These are phyloP conservation scores for Eudemis profundana DNA, from an alignment of 2,888 invertebrate genomes.

Conservation along the genomic window DNA sequence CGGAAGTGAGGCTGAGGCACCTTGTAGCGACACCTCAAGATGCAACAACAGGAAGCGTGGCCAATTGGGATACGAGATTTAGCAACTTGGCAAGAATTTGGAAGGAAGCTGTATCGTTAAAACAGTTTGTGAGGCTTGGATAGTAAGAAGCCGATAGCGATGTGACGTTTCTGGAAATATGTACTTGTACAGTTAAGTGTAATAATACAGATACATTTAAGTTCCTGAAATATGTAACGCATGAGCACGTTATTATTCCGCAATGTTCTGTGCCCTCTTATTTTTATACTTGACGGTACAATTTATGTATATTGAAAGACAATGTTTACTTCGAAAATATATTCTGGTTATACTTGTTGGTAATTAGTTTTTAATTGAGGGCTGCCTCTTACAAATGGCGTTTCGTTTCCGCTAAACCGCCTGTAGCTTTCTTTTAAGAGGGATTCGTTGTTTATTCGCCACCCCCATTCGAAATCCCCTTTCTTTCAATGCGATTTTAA, in stretches of 20 bases:
- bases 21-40: constrained; percentile 63
- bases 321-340: background rate
- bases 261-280: background rate
- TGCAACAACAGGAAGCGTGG: constrained; percentile 18
- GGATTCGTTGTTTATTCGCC: constrained; percentile 31
- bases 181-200: too few species aligned
- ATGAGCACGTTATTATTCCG: too few species aligned
- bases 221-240: too few species aligned
- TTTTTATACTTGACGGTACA: background rate
- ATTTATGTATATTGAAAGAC: background rate
- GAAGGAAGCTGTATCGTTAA: background rate
- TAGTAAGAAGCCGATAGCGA: too few species aligned
- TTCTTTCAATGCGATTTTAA: constrained; percentile 28
- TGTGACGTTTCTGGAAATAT: too few species aligned
- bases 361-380: constrained; percentile 51
- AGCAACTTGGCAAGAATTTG: constrained; percentile 11
- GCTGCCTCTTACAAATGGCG: constrained; percentile 49
- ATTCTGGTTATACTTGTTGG: background rate
- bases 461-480: constrained; percentile 10
- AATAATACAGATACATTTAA: too few species aligned
- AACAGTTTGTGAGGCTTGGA: background rate
- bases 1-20: constrained; percentile 93
- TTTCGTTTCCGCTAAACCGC: constrained; percentile 38
- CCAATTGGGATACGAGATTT: background rate
- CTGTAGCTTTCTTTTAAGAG: constrained; percentile 30